Conservation (phyloP, 2,113 vertebrate species). For the Asarcornis scutulata region DNA sequence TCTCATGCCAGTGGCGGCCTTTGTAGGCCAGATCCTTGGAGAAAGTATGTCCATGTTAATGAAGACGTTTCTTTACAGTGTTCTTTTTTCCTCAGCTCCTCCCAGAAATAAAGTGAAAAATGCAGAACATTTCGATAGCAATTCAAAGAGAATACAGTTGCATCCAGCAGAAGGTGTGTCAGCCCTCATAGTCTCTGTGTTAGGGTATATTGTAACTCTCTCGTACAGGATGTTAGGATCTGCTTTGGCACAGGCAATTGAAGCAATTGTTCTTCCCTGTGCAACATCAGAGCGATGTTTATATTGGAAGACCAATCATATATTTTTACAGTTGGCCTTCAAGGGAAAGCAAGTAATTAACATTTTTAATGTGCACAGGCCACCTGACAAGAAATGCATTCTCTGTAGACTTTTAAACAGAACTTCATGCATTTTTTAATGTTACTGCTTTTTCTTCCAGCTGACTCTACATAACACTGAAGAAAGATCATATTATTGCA, state of each 20-base stretch:
- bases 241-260: not conserved
- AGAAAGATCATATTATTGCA: not conserved
- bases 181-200: not conserved
- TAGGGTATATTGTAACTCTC: not conserved
- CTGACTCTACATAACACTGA: not conserved
- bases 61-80: not conserved
- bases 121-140: not conserved
- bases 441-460: not conserved
- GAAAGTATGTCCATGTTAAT: constrained; percentile 50
- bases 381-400: not conserved
- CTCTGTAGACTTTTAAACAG: not conserved
- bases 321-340: not conserved
- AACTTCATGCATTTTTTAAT: not conserved
- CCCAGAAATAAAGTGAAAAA: not conserved
- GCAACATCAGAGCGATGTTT: not conserved
- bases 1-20: constrained; percentile 82
- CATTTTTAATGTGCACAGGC: not conserved
- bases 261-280: not conserved
- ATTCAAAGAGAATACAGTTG: not conserved
- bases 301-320: not conserved
- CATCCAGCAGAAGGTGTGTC: not conserved
- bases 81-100: not conserved
- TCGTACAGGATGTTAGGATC: not conserved
- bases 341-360: not conserved
- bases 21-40: constrained; percentile 83